Conservation (phyloP, 2,113 vertebrate genomes). For the Mirounga angustirostris region DNA sequence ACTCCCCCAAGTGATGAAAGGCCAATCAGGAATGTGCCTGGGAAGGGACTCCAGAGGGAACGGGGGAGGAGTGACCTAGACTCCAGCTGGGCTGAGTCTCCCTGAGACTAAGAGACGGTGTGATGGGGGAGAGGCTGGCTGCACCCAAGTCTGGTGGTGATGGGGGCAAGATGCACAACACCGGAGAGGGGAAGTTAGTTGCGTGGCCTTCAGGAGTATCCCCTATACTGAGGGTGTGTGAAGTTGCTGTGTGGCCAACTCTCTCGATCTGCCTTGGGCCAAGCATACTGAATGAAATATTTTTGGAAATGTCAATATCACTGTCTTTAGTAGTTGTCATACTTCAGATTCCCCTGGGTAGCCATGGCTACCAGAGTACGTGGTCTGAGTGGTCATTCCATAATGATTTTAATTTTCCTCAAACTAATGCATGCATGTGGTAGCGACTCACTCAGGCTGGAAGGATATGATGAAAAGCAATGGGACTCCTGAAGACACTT, state of each 20-base stretch:
- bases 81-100: neutral
- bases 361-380: neutral
- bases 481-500: neutral
- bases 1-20: neutral
- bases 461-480: neutral
- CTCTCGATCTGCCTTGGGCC: neutral
- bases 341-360: neutral
- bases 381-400: neutral
- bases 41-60: slow-evolving; percentile 5
- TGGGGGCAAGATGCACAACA: neutral
- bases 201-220: neutral
- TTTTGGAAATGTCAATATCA: neutral
- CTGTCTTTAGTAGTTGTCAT: neutral
- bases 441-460: neutral
- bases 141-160: neutral
- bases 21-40: slow-evolving; percentile 15
- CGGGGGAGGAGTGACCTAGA: neutral
- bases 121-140: neutral
- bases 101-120: neutral
- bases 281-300: neutral
- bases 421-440: neutral
- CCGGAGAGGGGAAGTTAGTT: neutral
- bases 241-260: neutral
- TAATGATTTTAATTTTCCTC: neutral
- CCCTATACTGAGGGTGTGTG: neutral